Evolutionary conservation across 2,888 invertebrate species (phyloP), one percentile per base, ranked within the genome.

Genomic region (Pyrochroa serraticornis): DNA sequence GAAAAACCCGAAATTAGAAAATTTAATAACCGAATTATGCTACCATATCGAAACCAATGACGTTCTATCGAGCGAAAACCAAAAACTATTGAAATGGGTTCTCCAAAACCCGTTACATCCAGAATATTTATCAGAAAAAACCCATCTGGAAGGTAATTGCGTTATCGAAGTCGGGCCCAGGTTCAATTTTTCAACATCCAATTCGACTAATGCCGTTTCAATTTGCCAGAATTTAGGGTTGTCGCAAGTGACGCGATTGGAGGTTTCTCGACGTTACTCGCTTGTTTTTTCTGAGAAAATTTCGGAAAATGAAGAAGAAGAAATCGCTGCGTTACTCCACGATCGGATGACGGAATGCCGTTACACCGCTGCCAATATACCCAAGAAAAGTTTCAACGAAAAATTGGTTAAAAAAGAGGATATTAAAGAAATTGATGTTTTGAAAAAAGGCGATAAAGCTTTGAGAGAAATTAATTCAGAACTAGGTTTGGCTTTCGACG

Each of bases 141-240:
- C 85, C 33, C 74, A 79, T 8, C 82, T 87, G 47, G 72, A 77
- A 62, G 71, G 22, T 5, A 22, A 22, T 5, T 22, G 22, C 22
- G 64, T 94, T 5, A 84, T 96, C 69, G 96, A 96, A 84, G 91
- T 95, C 75, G 96, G 96, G 22, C 96, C 96, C 33, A 88, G 95
- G 68, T 89, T 95, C 69, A 95, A 95, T 79, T 97, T 97, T 77
- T 95, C 95, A 9, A 97, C 97, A 35, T 90, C 98, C 0, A 93
- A 93, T 77, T 97, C 96, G 0, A 97, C 95, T 66, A 98, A 98
- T 80, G 94, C 95, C 30, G 92, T 97, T 0, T 95, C 96, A 48
- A 97, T 97, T 67, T 96, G 95, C 75, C 87, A 88, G 64, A 91
- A 93, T 69, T 85, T 95, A 39, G 92, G 93, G 1, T 79, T 97